Evolutionary conservation across 2,113 vertebrate species (phyloP), one percentile per base, ranked within the genome.

Genomic region (Rhagologus leucostigma): DNA sequence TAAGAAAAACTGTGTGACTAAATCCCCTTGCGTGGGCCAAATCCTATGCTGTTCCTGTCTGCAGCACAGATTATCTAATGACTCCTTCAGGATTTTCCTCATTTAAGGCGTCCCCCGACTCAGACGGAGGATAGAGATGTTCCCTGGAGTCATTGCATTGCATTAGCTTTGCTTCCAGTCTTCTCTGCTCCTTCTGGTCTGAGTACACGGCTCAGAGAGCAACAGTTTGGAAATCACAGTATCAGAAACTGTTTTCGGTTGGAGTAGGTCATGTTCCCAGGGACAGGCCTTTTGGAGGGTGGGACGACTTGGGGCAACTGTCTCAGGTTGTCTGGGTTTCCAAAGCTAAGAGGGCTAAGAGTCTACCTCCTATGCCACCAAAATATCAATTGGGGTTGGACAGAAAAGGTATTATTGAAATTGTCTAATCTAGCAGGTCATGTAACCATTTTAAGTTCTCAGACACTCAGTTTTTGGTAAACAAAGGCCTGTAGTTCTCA

Each of bases 1-100:
- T 78, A 52, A 68, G 41, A 75, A 79, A 92, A 89, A 70, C 41
- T 55, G 47, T 0, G 0, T 81, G 76, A 76, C 65, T 82, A 76
- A 95, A 91, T 94, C 65, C 46, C 46, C 41, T 84, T 94, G 69
- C 3, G 1, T 95, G 94, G 77, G 84, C 89, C 87, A 93, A 87
- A 93, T 87, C 70, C 77, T 75, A 5, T 56, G 50, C 80, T 91
- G 39, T 33, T 75, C 29, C 57, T 76, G 53, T 82, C 65, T 87
- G 50, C 47, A 85, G 50, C 59, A 62, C 63, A 80, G 42, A 77
- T 94, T 78, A 39, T 52, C 94, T 87, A 52, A 75, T 2, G 3
- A 47, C 86, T 87, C 76, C 71, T 84, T 81, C 53, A 44, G 47
- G 73, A 44, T 94, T 95, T 92, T 89, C 68, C 26, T 70, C 39